Percentiles rank a stretch among this genome's conserved stretches.
These are phyloP conservation scores for Salpingus planirostris DNA, from an alignment of 2,888 invertebrate genomes.

Conservation along the genomic window DNA sequence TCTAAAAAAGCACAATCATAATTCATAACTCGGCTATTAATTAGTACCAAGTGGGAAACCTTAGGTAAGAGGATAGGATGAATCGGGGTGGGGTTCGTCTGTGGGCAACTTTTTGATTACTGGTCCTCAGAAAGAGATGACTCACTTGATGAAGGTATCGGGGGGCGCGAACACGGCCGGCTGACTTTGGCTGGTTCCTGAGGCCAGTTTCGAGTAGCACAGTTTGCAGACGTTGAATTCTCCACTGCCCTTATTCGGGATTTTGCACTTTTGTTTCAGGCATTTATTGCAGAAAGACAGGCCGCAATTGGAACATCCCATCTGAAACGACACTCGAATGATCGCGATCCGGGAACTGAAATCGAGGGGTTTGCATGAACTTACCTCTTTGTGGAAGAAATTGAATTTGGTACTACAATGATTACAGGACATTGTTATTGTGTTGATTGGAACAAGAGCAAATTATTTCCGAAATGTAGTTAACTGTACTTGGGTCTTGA, in stretches of 20 bases:
- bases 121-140: constrained; percentile 5
- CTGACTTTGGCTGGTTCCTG: constrained; percentile 21
- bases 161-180: constrained; percentile 39
- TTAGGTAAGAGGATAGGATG: background rate
- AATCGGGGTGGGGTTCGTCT: background rate
- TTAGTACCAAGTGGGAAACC: background rate
- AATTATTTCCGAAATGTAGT: no score
- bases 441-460: no score
- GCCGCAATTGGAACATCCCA: constrained; percentile 76
- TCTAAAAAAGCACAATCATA: constrained; percentile 31
- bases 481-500: no score
- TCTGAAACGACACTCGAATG: constrained; percentile 50
- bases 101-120: background rate
- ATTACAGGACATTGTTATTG: constrained; percentile 64
- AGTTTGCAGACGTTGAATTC: constrained; percentile 59
- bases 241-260: constrained; percentile 52
- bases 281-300: constrained; percentile 79
- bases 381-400: constrained; percentile 64
- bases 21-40: background rate
- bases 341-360: no score
- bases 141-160: constrained; percentile 51
- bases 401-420: constrained; percentile 63
- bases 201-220: constrained; percentile 42
- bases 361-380: constrained; percentile 13
- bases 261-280: constrained; percentile 58